These are phyloP conservation scores for Aphidoletes aphidimyza DNA, from an alignment of 2,888 invertebrate genomes.

Conservation along the genomic window DNA sequence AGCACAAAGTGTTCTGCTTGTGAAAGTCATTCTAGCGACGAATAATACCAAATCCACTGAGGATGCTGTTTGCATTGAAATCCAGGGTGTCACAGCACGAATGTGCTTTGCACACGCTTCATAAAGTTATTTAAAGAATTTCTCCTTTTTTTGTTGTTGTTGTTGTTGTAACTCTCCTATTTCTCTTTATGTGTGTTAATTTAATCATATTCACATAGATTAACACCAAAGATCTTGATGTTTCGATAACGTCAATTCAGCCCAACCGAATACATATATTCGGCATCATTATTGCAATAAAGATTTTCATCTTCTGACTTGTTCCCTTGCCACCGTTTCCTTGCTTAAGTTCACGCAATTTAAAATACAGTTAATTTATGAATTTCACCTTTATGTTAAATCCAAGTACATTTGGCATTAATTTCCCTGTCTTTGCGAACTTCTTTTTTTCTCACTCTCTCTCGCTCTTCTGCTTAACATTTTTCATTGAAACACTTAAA, in stretches of 20 bases:
- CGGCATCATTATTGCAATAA: neutral
- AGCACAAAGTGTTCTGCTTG: neutral
- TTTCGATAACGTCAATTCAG: slow-evolving; percentile 23
- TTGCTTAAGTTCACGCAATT: neutral
- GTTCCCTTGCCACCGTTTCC: neutral
- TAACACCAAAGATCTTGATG: slow-evolving; percentile 33
- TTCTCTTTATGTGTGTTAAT: slow-evolving; percentile 52
- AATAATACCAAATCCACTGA: neutral
- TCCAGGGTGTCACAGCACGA: neutral
- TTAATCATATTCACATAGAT: slow-evolving; percentile 43
- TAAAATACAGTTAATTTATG: neutral
- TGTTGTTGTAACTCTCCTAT: no score
- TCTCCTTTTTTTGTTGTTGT: no score
- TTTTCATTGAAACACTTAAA: no score
- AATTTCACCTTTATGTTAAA: neutral
- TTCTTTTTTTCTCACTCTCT: neutral
- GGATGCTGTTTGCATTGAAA: neutral
- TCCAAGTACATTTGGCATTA: slow-evolving; percentile 7
- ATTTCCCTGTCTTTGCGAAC: neutral
- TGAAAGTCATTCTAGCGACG: neutral
- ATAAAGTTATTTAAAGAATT: slow-evolving; percentile 1
- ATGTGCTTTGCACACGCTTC: neutral
- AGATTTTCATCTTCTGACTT: no score
- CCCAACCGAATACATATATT: neutral
- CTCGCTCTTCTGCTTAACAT: slow-evolving; percentile 9